Evolutionary conservation across 2,113 vertebrate species (phyloP), one percentile per base, ranked within the genome.

Genomic region (Dendrocopos noguchii): DNA sequence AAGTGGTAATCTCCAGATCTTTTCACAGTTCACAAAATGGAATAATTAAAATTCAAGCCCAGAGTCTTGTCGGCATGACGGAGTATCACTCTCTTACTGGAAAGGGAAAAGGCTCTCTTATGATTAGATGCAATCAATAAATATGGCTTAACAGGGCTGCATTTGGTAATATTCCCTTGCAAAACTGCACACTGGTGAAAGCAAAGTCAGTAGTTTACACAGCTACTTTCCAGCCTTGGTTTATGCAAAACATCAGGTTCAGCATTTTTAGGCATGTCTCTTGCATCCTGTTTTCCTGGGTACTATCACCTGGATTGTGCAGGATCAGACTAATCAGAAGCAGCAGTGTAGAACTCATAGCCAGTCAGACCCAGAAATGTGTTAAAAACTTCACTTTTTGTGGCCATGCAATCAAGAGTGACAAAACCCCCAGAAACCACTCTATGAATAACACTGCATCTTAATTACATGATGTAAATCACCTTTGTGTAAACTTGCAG

Each of bases 391-490:
- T n/a, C 14, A 88, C 1, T 0, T 31, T 78, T 74, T 84, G 39
- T 88, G 76, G 81, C 67, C 29, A 66, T 71, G 78, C 72, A 80
- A 73, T 76, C 64, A 75, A 27, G 53, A 93, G 36, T 60, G 68
- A 80, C 61, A 72, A 61, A 93, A 52, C 18, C 22, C 22, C 50
- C 50, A 52, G 24, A 25, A 91, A 86, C 4, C 1, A 67, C n/a
- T 64, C 20, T 21, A 47, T 61, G 79, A 92, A 94, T 14, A 90
- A 34, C 25, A 47, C 4, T 88, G 53, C 47, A 65, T 83, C 61
- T 61, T 91, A 90, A 95, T 90, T 96, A 90, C 20, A 31, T 59
- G 70, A 92, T 90, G 77, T 90, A 96, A 96, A 95, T 90, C 91
- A 93, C 80, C 82, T 86, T 70, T 68, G 72, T 52, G 68, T 22